Base-by-base conservation (phyloP, 2,797 vertebrate species). In the Acanthopagrus latus region DNA sequence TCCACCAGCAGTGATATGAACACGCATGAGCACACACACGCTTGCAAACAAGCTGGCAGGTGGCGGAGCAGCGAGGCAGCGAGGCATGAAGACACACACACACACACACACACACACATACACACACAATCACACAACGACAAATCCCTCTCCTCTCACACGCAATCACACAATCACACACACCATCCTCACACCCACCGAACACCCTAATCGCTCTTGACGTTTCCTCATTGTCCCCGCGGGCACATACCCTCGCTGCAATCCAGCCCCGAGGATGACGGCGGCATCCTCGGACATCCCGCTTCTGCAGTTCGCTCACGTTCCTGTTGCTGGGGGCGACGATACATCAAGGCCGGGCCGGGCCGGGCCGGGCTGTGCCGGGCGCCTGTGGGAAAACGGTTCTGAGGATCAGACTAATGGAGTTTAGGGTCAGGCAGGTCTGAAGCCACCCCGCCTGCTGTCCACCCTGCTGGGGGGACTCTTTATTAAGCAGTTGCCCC, bases 151-250 rank as follows among this genome's bases (percentile, higher is more conserved):
- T 75, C 64, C 25, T 2, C 51, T 27, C 44, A 25, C 69, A 73
- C 48, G 62, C 63, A 29, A 29, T 5, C 17, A 74, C 74, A 55
- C 54, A 43, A 58, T 55, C 54, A 27, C 27, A 27, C 27, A 27
- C 5, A 58, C 48, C 54, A n/a, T 60, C 67, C 52, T 51, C 46
- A 4, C 47, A 52, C 74, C 52, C 58, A 8, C 56, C 54, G 38
- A 33, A 76, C 60, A 64, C 65, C 59, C 75, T 88, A 88, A 87
- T 93, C 78, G 75, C 82, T 81, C 79, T 77, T 83, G 81, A 90
- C 86, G 86, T 89, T 86, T 91, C 76, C 84, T 75, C 60, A 47
- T 86, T 88, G 83, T 62, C 83, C 83, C 89, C 25, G n/a, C 27
- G 14, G 72, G 58, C 80, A 60, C 50, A 57, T 18, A 17, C n/a